Percentiles rank a stretch among this genome's conserved stretches.
Evolutionary conservation across 2,888 invertebrate genomes (phyloP).

Genomic region (Philereme vetulata): DNA sequence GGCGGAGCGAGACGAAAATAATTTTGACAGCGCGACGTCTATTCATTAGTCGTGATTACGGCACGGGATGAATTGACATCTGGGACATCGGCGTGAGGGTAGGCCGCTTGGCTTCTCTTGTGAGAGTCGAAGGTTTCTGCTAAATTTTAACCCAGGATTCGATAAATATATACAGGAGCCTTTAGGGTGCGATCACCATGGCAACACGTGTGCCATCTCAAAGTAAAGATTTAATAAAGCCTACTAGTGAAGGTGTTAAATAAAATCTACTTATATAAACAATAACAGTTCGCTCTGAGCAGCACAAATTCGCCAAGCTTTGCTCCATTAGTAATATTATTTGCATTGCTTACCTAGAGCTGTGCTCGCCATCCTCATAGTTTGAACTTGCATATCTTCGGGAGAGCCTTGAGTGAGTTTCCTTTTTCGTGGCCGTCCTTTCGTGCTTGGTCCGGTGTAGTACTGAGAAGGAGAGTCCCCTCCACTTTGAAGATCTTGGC

Average conservation of each 20-base stretch:
- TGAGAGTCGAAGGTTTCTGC: slow-evolving; percentile 62
- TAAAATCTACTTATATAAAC: background rate
- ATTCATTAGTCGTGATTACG: slow-evolving; percentile 81
- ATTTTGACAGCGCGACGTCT: slow-evolving; percentile 66
- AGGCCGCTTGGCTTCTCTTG: slow-evolving; percentile 69
- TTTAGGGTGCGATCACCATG: slow-evolving; percentile 32
- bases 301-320: slow-evolving; percentile 19
- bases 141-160: slow-evolving; percentile 68
- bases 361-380: slow-evolving; percentile 88
- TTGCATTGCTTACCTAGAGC: slow-evolving; percentile 84
- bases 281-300: slow-evolving; percentile 20
- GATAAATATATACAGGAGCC: slow-evolving; percentile 55
- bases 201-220: slow-evolving; percentile 12
- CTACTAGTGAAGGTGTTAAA: background rate
- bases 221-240: background rate
- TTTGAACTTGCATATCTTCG: slow-evolving; percentile 86
- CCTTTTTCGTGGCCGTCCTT: slow-evolving; percentile 92
- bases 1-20: slow-evolving; percentile 63
- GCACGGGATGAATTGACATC: slow-evolving; percentile 79
- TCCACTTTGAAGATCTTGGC: slow-evolving; percentile 75
- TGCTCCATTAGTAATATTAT: background rate
- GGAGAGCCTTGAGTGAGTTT: slow-evolving; percentile 85
- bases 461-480: slow-evolving; percentile 87
- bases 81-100: slow-evolving; percentile 66
- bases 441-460: slow-evolving; percentile 86